A percentile compares a stretch with the other conserved stretches of the same genome.
Conservation (phyloP, 2,797 vertebrate genomes). For the Pristis pectinata region DNA sequence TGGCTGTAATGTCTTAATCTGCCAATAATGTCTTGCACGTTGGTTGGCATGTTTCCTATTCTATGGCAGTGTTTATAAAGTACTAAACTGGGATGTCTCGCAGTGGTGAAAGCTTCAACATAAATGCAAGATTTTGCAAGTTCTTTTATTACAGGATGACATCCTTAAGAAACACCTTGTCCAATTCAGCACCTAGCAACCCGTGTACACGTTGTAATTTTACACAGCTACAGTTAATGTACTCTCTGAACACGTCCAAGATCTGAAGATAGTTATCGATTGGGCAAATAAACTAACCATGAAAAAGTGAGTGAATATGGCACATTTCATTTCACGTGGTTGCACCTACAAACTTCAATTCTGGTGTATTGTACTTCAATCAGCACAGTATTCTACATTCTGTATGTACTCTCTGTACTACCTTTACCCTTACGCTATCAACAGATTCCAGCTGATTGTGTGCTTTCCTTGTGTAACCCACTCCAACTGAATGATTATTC, state of each 20-base stretch:
- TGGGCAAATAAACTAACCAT: not conserved
- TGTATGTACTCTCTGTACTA: not conserved
- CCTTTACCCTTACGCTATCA: not conserved
- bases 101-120: no score
- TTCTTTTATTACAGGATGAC: not conserved
- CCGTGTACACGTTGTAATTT: not conserved
- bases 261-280: not conserved
- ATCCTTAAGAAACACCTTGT: not conserved
- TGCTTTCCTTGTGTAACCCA: not conserved
- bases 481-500: not conserved
- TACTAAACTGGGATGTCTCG: not conserved
- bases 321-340: not conserved
- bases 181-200: not conserved
- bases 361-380: not conserved
- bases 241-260: not conserved
- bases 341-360: not conserved
- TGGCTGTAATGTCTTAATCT: no score
- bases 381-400: no score
- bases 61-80: not conserved
- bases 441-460: not conserved
- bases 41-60: not conserved
- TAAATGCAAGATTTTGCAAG: not conserved
- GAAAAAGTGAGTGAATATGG: not conserved
- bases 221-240: not conserved
- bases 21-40: not conserved